These are phyloP conservation scores for Lophius americanus DNA, from an alignment of 2,797 vertebrate species.

Conservation along the genomic window DNA sequence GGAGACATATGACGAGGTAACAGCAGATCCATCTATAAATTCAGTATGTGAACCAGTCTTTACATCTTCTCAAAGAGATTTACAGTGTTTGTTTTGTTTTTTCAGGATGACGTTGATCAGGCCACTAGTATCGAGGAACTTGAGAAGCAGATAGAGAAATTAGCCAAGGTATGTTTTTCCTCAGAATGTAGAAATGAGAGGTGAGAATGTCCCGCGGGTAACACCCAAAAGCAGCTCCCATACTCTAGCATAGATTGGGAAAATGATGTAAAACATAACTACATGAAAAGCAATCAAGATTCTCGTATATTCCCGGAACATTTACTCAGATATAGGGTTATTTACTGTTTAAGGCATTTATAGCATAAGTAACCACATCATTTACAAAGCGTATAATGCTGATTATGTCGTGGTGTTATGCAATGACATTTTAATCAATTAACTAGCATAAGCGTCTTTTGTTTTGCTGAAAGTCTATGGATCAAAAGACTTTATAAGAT, in stretches of 20 bases:
- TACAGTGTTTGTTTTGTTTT: conserved; percentile 10
- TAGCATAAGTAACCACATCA: conserved; percentile 50
- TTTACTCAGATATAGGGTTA: conserved; percentile 18
- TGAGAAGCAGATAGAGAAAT: conserved; percentile 98
- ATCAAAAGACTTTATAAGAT: conserved; percentile 4
- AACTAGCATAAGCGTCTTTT: conserved; percentile 18
- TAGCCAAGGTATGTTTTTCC: conserved; percentile 88
- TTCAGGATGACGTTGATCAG: conserved; percentile 95
- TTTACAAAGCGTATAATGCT: conserved; percentile 42
- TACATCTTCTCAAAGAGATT: conserved; percentile 6
- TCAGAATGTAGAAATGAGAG: conserved; percentile 16
- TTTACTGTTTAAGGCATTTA: conserved; percentile 47
- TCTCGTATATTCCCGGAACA: conserved; percentile 24
- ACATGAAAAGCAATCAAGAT: conserved; percentile 22
- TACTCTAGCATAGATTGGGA: background rate
- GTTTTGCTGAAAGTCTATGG: conserved; percentile 26
- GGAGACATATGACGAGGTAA: conserved; percentile 92
- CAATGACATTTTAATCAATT: background rate
- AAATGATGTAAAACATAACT: conserved; percentile 6
- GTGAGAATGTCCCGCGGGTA: background rate
- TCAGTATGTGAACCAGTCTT: background rate
- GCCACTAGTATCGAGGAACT: conserved; percentile 94
- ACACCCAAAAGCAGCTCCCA: conserved; percentile 4
- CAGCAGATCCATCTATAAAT: background rate
- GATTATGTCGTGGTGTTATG: conserved; percentile 44